Evolutionary conservation across 2,797 vertebrate genomes (phyloP), one percentile per base, ranked within the genome.

Genomic region (Saguinus oedipus): DNA sequence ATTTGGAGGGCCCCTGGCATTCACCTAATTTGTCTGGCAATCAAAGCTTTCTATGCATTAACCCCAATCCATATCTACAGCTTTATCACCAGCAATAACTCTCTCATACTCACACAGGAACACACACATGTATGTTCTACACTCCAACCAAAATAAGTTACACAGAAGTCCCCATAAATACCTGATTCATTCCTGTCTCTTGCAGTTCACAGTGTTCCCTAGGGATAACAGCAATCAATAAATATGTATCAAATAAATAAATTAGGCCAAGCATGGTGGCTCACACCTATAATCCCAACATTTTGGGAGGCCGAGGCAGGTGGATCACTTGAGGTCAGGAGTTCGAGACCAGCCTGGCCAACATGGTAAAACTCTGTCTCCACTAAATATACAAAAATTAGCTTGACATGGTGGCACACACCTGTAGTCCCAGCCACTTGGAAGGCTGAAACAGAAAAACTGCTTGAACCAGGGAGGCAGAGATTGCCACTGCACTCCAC

Each of bases 211-310:
- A 82, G 78, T 19, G 36, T 44, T 80, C 36, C 46, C 50, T 72
- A 87, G 39, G 68, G 82, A 39, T 79, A 83, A 90, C 14, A 87
- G n/a, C 39, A 59, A 48, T 90, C 78, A 94, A 90, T 55, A 95
- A 90, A 93, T 55, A 90, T 22, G 39, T 44, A 96, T 1, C 64
- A 53, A 80, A 81, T 80, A 55, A 59, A 80, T 17, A 6, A 95
- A 84, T n/a, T n/a, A 68, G 61, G 30, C 61, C 30, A 8, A 17
- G 61, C 61, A 4, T 17, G 30, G 30, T n/a, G 30, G 15, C 30
- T 68, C 30, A 68, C 7, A 15, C 61, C 15, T 33, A 7, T 19
- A 68, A 68, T 68, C 30, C 61, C 30, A 68, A 30, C 61, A 68
- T 15, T 68, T 68, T 68, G 61, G 61, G 15, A 17, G 15, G 33